These are phyloP conservation scores for Trissoscelio sp. DNA, from an alignment of 2,888 invertebrate species.

Conservation along the genomic window DNA sequence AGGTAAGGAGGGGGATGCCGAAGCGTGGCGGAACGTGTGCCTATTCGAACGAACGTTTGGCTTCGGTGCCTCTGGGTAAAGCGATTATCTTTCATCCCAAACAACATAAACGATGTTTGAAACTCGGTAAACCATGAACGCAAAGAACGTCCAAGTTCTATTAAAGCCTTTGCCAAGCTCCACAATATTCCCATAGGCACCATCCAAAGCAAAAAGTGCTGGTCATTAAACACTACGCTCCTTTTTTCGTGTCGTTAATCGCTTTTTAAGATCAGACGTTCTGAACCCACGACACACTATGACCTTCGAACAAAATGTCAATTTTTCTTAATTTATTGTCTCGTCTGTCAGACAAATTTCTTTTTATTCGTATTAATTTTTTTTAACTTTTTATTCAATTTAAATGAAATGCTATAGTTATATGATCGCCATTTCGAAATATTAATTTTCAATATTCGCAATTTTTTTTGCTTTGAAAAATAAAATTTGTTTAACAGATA, in stretches of 20 bases:
- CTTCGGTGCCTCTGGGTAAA: constrained; percentile 76
- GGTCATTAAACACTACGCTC: constrained; percentile 45
- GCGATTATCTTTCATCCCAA: constrained; percentile 79
- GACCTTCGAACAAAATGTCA: constrained; percentile 42
- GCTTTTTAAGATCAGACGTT: constrained; percentile 42
- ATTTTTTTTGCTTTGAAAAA: no score
- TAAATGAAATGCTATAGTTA: no score
- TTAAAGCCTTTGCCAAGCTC: constrained; percentile 54
- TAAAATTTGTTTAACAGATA: no score
- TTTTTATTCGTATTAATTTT: no score
- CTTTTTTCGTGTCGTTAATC: constrained; percentile 57
- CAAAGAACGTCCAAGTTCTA: constrained; percentile 69
- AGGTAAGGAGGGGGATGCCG: constrained; percentile 73
- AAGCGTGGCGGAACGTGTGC: constrained; percentile 80
- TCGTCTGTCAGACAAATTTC: no score
- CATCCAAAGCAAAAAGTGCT: constrained; percentile 51
- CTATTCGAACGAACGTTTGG: constrained; percentile 75
- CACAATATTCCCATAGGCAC: constrained; percentile 62
- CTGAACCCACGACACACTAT: neutral
- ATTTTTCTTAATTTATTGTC: no score
- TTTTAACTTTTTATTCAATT: no score
- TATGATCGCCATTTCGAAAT: no score
- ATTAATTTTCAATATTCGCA: no score
- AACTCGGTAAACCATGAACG: constrained; percentile 71
- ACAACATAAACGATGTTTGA: constrained; percentile 77